Evolutionary conservation across 2,888 invertebrate genomes (phyloP).

Genomic region (Acrocera orbiculus): DNA sequence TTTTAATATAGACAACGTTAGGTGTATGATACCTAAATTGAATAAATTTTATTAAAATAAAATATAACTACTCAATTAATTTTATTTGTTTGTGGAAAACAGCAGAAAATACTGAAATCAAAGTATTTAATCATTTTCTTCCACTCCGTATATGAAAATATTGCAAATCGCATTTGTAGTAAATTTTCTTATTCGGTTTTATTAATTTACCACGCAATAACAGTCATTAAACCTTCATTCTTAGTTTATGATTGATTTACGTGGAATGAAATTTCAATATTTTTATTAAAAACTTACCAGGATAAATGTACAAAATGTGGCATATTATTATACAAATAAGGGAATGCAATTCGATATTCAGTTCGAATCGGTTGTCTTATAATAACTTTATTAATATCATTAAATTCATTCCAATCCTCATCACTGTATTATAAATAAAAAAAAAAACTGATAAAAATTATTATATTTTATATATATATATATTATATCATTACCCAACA

Average conservation of each 20-base stretch:
- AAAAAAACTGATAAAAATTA: constrained; percentile 7
- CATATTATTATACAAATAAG: constrained; percentile 96
- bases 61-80: too few species aligned
- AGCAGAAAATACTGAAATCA: too few species aligned
- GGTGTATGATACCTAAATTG: constrained; percentile 88
- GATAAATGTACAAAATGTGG: constrained; percentile 97
- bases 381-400: constrained; percentile 99
- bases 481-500: constrained; percentile 48
- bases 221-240: constrained; percentile 2
- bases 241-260: constrained; percentile 1
- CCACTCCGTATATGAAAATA: constrained; percentile 9
- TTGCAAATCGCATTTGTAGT: constrained; percentile 42
- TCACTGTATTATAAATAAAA: constrained; percentile 43
- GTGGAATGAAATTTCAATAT: constrained; percentile 1
- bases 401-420: constrained; percentile 99
- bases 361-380: constrained; percentile 97
- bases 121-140: constrained; percentile 8
- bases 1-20: constrained; percentile 98
- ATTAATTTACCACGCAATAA: constrained; percentile 20
- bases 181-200: constrained; percentile 27
- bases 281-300: constrained; percentile 54
- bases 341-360: constrained; percentile 98
- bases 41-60: constrained; percentile 1
- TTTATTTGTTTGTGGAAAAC: too few species aligned
- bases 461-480: not conserved